Evolutionary conservation across 2,113 vertebrate genomes (phyloP).

Genomic region (Hippocampus barbouri): DNA sequence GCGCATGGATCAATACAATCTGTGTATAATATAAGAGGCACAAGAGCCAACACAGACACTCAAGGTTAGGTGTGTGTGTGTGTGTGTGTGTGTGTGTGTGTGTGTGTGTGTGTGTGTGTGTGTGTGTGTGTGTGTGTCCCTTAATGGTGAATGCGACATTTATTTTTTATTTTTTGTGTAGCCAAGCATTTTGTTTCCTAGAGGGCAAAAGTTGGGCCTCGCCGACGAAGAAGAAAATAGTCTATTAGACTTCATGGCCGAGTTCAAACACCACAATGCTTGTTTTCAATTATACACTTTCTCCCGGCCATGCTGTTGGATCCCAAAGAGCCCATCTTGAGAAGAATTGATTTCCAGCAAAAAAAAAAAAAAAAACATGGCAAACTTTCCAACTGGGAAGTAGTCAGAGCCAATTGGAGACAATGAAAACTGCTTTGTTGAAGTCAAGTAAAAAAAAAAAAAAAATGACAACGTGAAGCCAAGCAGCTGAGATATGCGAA

Average conservation of each 20-base stretch:
- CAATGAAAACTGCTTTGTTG: background rate
- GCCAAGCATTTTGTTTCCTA: constrained; percentile 1
- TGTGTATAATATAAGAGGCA: constrained; percentile 45
- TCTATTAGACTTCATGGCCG: background rate
- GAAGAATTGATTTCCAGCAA: constrained; percentile 5
- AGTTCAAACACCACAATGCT: background rate
- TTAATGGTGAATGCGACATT: constrained; percentile 4
- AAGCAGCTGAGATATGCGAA: background rate
- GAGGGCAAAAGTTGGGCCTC: constrained; percentile 11
- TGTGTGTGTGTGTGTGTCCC: too few relatives aligned
- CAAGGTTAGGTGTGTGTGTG: background rate
- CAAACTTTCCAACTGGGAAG: background rate
- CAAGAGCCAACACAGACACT: constrained; percentile 27
- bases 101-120: too few relatives aligned
- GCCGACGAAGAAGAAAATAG: constrained; percentile 4
- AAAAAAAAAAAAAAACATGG: background rate
- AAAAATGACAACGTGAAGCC: background rate
- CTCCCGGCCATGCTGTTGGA: background rate
- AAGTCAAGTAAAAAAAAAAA: background rate
- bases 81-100: too few relatives aligned
- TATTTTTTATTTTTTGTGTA: constrained; percentile 4
- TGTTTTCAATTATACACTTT: background rate
- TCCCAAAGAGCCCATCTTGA: constrained; percentile 9
- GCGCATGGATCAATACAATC: constrained; percentile 60
- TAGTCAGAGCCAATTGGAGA: background rate